phyloP scores from a whole-genome alignment of 2,113 vertebrate genomes.

The Bagarius yarrelli region DNA sequence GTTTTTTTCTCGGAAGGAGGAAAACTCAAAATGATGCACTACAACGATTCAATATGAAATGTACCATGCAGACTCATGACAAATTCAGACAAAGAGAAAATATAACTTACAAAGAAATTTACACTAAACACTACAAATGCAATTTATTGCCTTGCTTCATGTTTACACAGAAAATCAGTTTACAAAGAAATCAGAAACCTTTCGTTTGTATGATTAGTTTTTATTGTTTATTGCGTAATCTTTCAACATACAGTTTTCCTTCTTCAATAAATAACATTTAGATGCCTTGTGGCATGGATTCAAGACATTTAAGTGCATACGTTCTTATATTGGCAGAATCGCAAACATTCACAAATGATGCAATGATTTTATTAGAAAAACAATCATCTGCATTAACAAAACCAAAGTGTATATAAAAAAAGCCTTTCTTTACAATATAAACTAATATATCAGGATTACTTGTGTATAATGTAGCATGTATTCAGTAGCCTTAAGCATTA shows the following conservation, averaged over 20 bases:
- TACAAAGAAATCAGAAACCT: neutral
- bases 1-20: neutral
- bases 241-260: neutral
- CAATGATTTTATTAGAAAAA: neutral
- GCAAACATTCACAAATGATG: neutral
- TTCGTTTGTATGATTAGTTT: neutral
- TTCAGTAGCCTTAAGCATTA: neutral
- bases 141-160: neutral
- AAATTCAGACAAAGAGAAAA: neutral
- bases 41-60: neutral
- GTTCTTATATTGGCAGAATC: neutral
- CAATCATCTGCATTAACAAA: neutral
- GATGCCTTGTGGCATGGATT: neutral
- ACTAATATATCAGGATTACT: neutral
- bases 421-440: neutral
- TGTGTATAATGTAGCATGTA: neutral
- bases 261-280: slow-evolving; percentile 1
- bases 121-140: neutral
- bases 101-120: neutral
- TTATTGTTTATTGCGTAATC: neutral
- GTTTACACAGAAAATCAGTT: neutral
- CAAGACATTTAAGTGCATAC: neutral
- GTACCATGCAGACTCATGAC: neutral
- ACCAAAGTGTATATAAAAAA: neutral
- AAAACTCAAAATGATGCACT: neutral